Base-by-base conservation (phyloP, 1,140 invertebrate genomes). In the Drosophila subobscura region DNA sequence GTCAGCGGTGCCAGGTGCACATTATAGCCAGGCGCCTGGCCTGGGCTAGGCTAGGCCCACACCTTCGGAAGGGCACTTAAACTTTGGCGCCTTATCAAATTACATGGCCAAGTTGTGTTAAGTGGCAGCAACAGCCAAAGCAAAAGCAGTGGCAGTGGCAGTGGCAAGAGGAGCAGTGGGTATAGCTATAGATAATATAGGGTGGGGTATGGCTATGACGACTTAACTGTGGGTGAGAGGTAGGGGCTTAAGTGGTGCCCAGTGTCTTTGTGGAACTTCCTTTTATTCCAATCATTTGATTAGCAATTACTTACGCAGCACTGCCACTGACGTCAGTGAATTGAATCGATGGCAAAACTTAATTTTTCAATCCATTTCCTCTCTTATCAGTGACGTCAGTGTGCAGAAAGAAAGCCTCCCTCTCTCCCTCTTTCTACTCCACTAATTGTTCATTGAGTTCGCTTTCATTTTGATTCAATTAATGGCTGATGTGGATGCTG, bases 81-180 rank as follows among this genome's bases (percentile, higher is more conserved):
- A 71, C 68, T 66, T 76, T 81, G 72, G 47, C 67, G 40, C 41
- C 83, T 86, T 88, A 88, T 88, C 84, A 78, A 83, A 89, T 83
- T 89, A 88, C 81, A 88, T 76, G 79, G 75, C 77, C 81, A 68
- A 75, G 68, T 78, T 54, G 52, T 58, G 61, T 55, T 54, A 54
- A 55, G 61, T 67, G 65, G 46, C 50, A 23, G 47, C 55, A 57
- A 37, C 44, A 22, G 20, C 16, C n/a, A 20, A 16, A 55, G 2
- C 53, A 16, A 27, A 55, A 14, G 42, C 25, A 29, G 5, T 57
- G 27, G 25, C 27, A 33, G 22, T 33, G 16, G 16, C 23, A 14
- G 16, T 20, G 16, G 16, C 16, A 20, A 20, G 16, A 20, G 12
- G 25, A 14, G 23, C 7, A 4, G 41, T 23, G 7, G 46, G 47